phyloP scores from a whole-genome alignment of 2,113 vertebrate species.

The Irena cyanogastra region DNA sequence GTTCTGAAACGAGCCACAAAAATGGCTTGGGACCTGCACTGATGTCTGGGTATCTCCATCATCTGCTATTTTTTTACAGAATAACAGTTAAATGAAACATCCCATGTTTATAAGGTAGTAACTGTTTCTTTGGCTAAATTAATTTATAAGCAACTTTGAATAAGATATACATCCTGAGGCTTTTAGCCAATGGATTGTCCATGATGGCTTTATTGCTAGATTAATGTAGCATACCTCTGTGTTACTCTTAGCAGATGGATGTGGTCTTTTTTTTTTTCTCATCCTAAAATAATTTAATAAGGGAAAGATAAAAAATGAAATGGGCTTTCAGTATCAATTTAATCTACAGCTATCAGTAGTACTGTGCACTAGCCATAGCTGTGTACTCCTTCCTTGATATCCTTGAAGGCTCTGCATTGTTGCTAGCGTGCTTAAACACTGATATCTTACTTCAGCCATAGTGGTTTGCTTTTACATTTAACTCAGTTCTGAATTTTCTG shows the following conservation, averaged over 20 bases:
- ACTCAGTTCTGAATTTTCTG: not conserved
- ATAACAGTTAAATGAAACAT: not conserved
- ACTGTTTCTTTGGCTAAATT: not conserved
- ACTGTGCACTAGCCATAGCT: not conserved
- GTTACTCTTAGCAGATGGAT: not conserved
- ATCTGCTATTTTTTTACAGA: not conserved
- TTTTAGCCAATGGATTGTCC: not conserved
- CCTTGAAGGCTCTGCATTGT: not conserved
- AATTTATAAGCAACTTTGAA: not conserved
- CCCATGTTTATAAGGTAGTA: not conserved
- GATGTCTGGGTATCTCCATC: not conserved
- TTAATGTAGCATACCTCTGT: not conserved
- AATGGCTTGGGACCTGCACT: not conserved
- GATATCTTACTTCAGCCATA: not conserved
- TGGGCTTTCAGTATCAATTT: slow-evolving; percentile 30
- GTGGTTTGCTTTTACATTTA: not conserved
- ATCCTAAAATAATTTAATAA: slow-evolving; percentile 46
- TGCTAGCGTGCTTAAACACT: not conserved
- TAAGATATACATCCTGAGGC: not conserved
- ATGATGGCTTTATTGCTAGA: slow-evolving; percentile 1
- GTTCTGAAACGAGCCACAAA: not conserved
- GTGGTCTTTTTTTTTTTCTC: not conserved
- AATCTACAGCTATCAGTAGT: not conserved
- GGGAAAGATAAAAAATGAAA: slow-evolving; percentile 44
- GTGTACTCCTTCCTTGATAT: not conserved